Evolutionary conservation across 2,113 vertebrate genomes (phyloP).

Genomic region (Lasiurus borealis): DNA sequence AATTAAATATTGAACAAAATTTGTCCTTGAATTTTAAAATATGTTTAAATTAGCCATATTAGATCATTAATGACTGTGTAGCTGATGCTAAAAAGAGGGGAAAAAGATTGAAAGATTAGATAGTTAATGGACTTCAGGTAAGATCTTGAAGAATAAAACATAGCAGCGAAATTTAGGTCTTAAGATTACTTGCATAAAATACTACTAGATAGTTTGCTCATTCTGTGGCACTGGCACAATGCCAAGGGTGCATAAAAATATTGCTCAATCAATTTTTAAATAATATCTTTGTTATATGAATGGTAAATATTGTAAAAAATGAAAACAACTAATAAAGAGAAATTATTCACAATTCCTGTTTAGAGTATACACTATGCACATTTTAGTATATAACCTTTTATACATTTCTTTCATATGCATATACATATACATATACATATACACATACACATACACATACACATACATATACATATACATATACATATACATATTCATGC

Average conservation of each 20-base stretch:
- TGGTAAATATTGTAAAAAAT: neutral
- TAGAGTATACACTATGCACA: neutral
- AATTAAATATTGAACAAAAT: conserved; percentile 41
- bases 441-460: too few species aligned
- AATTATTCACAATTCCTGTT: neutral
- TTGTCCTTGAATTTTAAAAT: neutral
- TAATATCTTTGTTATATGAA: conserved; percentile 2
- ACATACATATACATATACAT: too few species aligned
- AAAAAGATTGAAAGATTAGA: neutral
- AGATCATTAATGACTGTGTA: neutral
- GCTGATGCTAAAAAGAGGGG: neutral
- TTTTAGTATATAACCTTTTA: conserved; percentile 1
- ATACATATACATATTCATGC: too few species aligned
- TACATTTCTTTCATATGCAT: neutral
- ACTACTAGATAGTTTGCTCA: neutral
- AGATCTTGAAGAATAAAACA: neutral
- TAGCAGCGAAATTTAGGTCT: neutral
- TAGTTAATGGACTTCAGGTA: neutral
- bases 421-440: too few species aligned
- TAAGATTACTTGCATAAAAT: neutral
- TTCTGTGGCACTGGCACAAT: neutral
- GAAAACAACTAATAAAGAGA: neutral
- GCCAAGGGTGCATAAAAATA: neutral
- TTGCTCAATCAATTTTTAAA: neutral
- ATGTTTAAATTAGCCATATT: neutral